These are phyloP conservation scores for Stratiomys singularior DNA, from an alignment of 2,888 invertebrate species.

Conservation along the genomic window DNA sequence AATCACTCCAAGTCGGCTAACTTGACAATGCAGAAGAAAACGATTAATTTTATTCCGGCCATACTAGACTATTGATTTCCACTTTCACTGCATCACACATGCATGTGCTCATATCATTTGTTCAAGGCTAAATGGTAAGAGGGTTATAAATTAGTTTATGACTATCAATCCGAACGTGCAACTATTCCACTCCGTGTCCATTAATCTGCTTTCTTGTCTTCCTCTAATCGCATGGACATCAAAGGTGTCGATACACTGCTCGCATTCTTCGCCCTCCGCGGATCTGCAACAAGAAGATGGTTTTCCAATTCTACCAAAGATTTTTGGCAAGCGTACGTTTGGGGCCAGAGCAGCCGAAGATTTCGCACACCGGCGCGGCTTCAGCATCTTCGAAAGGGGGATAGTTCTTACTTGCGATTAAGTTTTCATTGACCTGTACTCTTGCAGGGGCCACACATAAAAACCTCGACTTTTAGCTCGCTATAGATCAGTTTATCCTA, in stretches of 20 bases:
- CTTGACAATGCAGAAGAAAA: too few relatives aligned
- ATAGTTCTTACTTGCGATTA: constrained; percentile 45
- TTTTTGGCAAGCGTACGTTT: background rate
- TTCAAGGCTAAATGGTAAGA: too few relatives aligned
- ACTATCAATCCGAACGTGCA: too few relatives aligned
- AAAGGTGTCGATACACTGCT: background rate
- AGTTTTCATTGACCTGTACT: constrained; percentile 49
- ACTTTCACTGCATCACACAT: too few relatives aligned
- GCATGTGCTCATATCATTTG: too few relatives aligned
- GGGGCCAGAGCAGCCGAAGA: background rate
- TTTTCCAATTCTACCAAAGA: constrained; percentile 1
- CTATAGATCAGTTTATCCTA: constrained; percentile 50
- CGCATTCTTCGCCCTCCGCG: background rate
- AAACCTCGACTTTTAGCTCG: constrained; percentile 46
- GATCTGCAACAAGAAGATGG: background rate
- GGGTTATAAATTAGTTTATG: too few relatives aligned
- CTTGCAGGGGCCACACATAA: constrained; percentile 41
- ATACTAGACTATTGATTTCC: too few relatives aligned
- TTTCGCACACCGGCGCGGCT: background rate
- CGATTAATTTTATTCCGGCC: too few relatives aligned
- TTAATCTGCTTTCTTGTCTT: too few relatives aligned
- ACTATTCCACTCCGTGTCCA: too few relatives aligned
- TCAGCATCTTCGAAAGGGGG: constrained; percentile 22
- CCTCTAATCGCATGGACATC: background rate
- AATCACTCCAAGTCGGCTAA: too few relatives aligned